Evolutionary conservation across 1,140 invertebrate genomes (phyloP), one percentile per base, ranked within the genome.

Genomic region (Dreissena polymorpha): DNA sequence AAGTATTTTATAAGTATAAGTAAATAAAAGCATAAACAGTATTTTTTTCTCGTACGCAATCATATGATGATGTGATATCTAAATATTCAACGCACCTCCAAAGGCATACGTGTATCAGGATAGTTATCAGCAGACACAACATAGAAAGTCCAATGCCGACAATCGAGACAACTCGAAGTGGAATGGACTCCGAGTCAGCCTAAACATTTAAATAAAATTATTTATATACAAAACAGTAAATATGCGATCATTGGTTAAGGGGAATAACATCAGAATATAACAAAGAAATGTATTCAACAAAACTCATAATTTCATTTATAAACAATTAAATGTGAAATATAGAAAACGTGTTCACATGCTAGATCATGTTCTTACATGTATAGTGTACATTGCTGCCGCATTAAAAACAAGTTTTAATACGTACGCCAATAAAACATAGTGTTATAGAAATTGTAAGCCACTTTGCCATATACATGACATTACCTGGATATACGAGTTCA

Each of bases 141-240:
- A 86, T 85, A 5, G 87, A 86, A 2, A 88, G 72, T 14, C 68
- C 81, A 76, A 83, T 85, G 10, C 87, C 89, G 27, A 90, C 73
- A 29, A 82, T 39, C 14, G 87, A 88, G n/a, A 90, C 89, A 23
- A 89, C 89, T 64, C 88, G 86, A 23, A 90, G 79, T 12, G 85
- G 49, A 67, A 65, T 21, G 0, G 25, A 29, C 25, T 85, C 64
- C 16, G 73, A 55, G 53, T 68, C 71, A 25, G 83, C 50, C 86
- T 87, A 67, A 67, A 85, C 80, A 65, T 63, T 25, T 39, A 64
- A 25, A 25, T 51, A 49, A 13, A 70, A 39, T 7, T 12, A 70
- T 18, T 60, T 3, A 10, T n/a, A 3, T 6, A 73, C 21, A n/a
- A n/a, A 27, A 73, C 55, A 55, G n/a, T 55, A 27, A n/a, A 25